A percentile compares a stretch with the other conserved stretches of the same genome.
Evolutionary conservation across 30 jellyfish, hydroid and myxozoan genomes (phyloP).

Genomic region (Aurelia coerulea): DNA sequence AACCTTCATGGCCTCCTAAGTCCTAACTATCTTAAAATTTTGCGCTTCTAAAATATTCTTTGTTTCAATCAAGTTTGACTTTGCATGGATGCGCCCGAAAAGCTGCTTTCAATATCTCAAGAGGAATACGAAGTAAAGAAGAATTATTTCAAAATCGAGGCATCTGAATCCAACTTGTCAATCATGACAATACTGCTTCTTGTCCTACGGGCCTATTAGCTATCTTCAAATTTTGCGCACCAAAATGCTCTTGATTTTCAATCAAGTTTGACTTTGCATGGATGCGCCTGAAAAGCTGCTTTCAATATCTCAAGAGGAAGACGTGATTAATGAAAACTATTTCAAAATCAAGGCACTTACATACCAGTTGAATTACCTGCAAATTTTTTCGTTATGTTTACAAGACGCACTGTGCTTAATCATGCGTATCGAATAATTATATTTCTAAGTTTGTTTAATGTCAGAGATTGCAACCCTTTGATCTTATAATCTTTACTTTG

Average conservation of each 20-base stretch:
- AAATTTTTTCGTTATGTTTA: not conserved
- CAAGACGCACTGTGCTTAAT: slow-evolving; percentile 54
- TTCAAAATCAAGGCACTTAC: slow-evolving; percentile 9
- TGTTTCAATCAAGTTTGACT: too few species aligned
- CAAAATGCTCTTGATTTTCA: too few species aligned
- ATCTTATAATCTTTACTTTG: slow-evolving; percentile 41
- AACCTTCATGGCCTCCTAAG: too few species aligned
- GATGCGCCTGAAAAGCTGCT: too few species aligned
- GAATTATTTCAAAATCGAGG: not conserved
- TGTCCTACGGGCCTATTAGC: too few species aligned
- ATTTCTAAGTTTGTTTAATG: not conserved
- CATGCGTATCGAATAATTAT: slow-evolving; percentile 1
- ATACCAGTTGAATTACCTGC: slow-evolving; percentile 68
- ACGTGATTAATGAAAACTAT: not conserved
- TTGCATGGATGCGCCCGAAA: too few species aligned
- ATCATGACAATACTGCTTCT: too few species aligned
- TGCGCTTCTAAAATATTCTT: too few species aligned
- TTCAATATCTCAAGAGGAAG: not conserved
- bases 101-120: not conserved
- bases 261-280: too few species aligned
- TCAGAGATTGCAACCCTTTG: slow-evolving; percentile 37
- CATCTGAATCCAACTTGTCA: not conserved
- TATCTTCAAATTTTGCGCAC: too few species aligned
- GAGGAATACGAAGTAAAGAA: not conserved
- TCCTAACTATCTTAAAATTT: too few species aligned